These are phyloP conservation scores for Agriopis marginaria DNA, from an alignment of 2,888 invertebrate genomes.

Conservation along the genomic window DNA sequence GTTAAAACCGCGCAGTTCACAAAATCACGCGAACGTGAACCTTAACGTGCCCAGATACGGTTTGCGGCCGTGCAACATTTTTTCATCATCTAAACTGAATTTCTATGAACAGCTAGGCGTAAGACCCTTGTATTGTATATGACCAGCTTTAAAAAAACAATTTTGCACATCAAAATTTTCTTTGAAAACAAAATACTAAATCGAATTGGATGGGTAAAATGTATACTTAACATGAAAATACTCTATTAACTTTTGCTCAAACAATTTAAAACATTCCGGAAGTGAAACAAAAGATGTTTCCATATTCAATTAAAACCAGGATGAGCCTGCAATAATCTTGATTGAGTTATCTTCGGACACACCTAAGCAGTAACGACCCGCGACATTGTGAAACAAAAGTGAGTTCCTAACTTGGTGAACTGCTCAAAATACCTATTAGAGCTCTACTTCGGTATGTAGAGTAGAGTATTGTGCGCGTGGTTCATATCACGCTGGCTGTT, in stretches of 20 bases:
- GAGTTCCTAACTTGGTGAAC: background rate
- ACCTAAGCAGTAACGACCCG: constrained; percentile 4
- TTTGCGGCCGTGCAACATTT: too few species aligned
- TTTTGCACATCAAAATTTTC: background rate
- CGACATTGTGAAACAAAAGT: background rate
- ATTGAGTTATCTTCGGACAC: constrained; percentile 51
- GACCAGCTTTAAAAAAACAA: too few species aligned
- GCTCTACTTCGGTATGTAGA: too few species aligned
- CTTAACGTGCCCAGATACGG: too few species aligned
- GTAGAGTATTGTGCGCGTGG: too few species aligned
- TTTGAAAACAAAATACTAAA: background rate
- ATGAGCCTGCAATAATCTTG: constrained; percentile 58
- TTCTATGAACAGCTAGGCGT: too few species aligned
- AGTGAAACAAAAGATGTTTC: constrained; percentile 44
- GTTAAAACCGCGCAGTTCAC: too few species aligned
- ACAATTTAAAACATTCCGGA: constrained; percentile 34
- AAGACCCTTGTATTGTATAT: too few species aligned
- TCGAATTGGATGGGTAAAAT: background rate
- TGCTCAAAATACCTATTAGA: too few species aligned
- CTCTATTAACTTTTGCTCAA: constrained; percentile 7
- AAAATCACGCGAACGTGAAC: too few species aligned
- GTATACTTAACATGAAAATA: constrained; percentile 11
- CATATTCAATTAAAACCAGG: constrained; percentile 59
- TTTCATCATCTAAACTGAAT: too few species aligned
- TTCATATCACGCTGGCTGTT: too few species aligned